Percentiles rank a stretch among this genome's conserved stretches.
Conservation (phyloP, 2,113 vertebrate genomes). For the Microcebus lehilahytsara region DNA sequence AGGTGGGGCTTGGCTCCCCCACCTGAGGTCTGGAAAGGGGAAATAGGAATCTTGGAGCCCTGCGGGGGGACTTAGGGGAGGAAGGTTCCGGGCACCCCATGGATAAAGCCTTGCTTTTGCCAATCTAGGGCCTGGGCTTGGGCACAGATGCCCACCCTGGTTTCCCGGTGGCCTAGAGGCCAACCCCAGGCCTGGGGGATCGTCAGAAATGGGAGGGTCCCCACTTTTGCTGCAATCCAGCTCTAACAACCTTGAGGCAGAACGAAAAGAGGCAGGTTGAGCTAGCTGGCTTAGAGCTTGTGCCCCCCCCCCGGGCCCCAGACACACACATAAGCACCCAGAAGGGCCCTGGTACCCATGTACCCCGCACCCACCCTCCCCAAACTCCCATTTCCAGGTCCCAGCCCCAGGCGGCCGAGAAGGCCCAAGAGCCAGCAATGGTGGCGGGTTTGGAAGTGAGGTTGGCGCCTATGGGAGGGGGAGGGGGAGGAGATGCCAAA, state of each 20-base stretch:
- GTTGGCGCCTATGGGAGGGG: slow-evolving; percentile 58
- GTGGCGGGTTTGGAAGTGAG: slow-evolving; percentile 63
- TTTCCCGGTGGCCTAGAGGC: background rate
- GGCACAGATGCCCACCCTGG: background rate
- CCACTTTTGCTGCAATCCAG: background rate
- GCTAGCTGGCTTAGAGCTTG: background rate
- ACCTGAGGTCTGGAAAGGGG: background rate
- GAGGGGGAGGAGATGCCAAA: slow-evolving; percentile 52
- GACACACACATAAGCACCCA: background rate
- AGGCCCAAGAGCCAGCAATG: slow-evolving; percentile 52
- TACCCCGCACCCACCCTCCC: background rate
- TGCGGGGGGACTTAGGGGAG: background rate
- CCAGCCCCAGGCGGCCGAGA: background rate
- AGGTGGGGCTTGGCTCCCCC: background rate
- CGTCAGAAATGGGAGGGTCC: background rate
- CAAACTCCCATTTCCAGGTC: slow-evolving; percentile 27
- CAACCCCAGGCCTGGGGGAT: background rate
- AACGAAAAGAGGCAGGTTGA: background rate
- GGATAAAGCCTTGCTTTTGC: background rate
- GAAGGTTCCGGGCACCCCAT: background rate
- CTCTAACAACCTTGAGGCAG: slow-evolving; percentile 23
- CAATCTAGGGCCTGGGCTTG: background rate
- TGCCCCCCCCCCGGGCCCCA: background rate
- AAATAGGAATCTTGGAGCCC: background rate
- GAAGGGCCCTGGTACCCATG: background rate